Evolutionary conservation across 2,888 invertebrate species (phyloP), one percentile per base, ranked within the genome.

Genomic region (Latrodectus hesperus): DNA sequence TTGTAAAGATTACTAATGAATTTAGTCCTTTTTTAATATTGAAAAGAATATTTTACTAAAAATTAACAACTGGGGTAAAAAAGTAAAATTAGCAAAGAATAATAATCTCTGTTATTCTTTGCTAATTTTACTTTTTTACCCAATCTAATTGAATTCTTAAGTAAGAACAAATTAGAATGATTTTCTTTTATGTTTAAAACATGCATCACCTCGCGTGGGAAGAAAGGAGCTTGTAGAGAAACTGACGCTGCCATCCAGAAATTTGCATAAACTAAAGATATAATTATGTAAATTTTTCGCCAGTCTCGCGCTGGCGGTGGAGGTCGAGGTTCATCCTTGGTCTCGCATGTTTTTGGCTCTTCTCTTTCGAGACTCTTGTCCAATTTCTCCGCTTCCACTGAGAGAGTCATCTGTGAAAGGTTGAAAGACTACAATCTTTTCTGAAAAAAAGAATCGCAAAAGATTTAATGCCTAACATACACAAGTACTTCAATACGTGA

Each of bases 221-320:
- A 89, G 68, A 89, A 89, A 4, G 89, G 89, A 22, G 89, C 89
- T 79, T 86, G 86, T 22, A 89, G 64, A n/a, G 89, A 85, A n/a
- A 86, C 78, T 0, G 85, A 78, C 5, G 89, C 83, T 14, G 86
- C 89, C 84, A 88, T 88, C 80, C 80, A 83, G 72, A 88, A 84
- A 72, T 84, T 88, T 65, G 83, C 83, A 38, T 88, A 88, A 5
- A 71, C 70, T 16, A 88, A 75, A 9, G 83, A 78, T 10, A 84
- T 53, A 12, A 88, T 51, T 2, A 87, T 77, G 38, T 76, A 81
- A 14, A 72, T 60, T 64, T 81, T 81, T 10, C 22, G 10, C 67
- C 68, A 71, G 22, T 77, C 74, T 65, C 72, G 52, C 14, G 74
- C 38, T 2, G 78, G 51, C 4, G 67, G 60, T 1, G 85, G 80